Evolutionary conservation across 2,797 vertebrate species (phyloP), one percentile per base, ranked within the genome.

Genomic region (Peromyscus eremicus): DNA sequence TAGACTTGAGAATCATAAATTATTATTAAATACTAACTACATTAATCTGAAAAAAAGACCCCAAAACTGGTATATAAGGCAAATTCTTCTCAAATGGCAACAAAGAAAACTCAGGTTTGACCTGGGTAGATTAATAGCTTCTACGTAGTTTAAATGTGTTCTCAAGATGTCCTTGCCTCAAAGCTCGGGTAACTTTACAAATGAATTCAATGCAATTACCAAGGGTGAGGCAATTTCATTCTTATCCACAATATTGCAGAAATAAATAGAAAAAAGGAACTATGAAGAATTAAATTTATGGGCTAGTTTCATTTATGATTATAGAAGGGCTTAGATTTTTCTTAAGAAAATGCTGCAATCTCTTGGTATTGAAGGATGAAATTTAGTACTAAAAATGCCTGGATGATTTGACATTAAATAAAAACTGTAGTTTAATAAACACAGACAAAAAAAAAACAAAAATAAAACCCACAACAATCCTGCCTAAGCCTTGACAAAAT

Each of bases 181-280:
- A 49, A 77, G 29, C 21, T 4, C 5, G 52, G 2, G 13, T 52
- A 81, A 23, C 70, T 92, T 90, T 94, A 77, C 19, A 83, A 29
- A 73, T 49, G 3, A 87, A 82, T 82, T 92, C 25, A 75, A 29
- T 55, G 23, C 68, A 55, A 43, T 23, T 70, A 21, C 60, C 32
- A 92, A 68, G 25, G 16, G 29, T 62, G 13, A 77, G 32, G 71
- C 52, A 75, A 60, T 62, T 95, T 92, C 11, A 86, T 94, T 92
- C 27, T 91, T 83, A 66, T 21, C 49, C 8, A 52, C 0, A 60
- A 40, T 25, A 92, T 73, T 86, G 52, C 10, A 92, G 6, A 52
- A 81, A 86, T 90, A 64, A 55, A 55, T 2, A 37, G 76, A 66
- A 62, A 94, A 10, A 0, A 55, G 6, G 12, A 82, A 70, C 23